These are phyloP conservation scores for Kryptolebias ocellatus DNA, from an alignment of 2,797 vertebrate species.

Conservation along the genomic window DNA sequence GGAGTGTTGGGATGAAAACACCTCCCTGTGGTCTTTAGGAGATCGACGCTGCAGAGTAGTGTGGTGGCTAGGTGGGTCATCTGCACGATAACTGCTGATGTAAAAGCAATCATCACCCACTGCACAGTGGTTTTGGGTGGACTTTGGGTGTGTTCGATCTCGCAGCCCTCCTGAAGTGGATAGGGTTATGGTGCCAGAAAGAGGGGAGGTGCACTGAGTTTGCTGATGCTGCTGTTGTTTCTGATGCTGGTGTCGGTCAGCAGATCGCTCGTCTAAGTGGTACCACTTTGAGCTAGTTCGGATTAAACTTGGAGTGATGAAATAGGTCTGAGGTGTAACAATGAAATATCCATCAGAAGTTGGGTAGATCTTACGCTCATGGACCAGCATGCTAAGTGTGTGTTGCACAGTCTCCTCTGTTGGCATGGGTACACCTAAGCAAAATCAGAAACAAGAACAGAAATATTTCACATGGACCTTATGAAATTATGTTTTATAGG, in stretches of 20 bases:
- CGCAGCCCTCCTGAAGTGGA: constrained; percentile 91
- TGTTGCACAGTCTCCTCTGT: constrained; percentile 96
- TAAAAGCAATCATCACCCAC: constrained; percentile 81
- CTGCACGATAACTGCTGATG: constrained; percentile 91
- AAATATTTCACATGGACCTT: background rate
- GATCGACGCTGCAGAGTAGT: constrained; percentile 92
- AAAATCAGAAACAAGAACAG: constrained; percentile 25
- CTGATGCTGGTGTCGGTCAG: constrained; percentile 83
- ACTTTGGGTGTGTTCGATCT: constrained; percentile 90
- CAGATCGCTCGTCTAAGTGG: constrained; percentile 94
- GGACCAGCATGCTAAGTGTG: constrained; percentile 94
- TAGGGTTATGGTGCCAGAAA: constrained; percentile 94
- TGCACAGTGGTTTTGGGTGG: constrained; percentile 84
- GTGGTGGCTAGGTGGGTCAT: constrained; percentile 90
- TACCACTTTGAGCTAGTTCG: constrained; percentile 99
- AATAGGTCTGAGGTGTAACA: constrained; percentile 98
- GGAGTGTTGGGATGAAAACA: constrained; percentile 76
- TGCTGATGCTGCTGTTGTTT: constrained; percentile 75
- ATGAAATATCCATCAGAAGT: constrained; percentile 98
- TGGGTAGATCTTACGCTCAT: constrained; percentile 97
- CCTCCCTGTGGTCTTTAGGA: constrained; percentile 91
- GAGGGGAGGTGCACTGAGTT: constrained; percentile 92
- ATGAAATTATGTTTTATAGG: background rate
- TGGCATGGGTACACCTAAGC: constrained; percentile 93
- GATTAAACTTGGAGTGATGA: constrained; percentile 97